phyloP scores from a whole-genome alignment of 2,113 vertebrate genomes.

The Peromyscus californicus region DNA sequence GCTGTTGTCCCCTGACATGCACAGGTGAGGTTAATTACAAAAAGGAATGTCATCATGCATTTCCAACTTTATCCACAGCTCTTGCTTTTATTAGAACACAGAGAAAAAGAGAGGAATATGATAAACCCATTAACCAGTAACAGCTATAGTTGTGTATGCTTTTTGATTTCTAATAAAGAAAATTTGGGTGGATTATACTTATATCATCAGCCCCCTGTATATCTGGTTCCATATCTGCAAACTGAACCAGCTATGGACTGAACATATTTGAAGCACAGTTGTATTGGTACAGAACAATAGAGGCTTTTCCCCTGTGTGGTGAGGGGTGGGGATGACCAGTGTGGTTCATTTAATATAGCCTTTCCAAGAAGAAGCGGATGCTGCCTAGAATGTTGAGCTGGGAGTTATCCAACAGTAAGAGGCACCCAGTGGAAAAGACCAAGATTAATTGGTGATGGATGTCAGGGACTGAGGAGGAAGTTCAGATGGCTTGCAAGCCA shows the following conservation, averaged over 20 bases:
- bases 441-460: background rate
- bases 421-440: background rate
- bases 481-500: background rate
- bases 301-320: background rate
- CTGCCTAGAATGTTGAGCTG: background rate
- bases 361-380: background rate
- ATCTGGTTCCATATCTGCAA: background rate
- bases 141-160: background rate
- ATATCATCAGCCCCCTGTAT: background rate
- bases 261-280: background rate
- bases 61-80: background rate
- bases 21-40: constrained; percentile 47
- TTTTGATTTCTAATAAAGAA: background rate
- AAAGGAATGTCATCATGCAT: background rate
- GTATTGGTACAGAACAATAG: background rate
- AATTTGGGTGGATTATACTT: background rate
- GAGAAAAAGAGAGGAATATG: background rate
- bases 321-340: no score
- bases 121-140: background rate
- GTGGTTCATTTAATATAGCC: background rate
- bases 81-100: background rate
- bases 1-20: background rate
- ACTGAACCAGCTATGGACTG: background rate
- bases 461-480: background rate
- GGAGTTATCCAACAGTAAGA: background rate